Evolutionary conservation across 2,113 vertebrate genomes (phyloP).

Genomic region (Mionectes macconnelli): DNA sequence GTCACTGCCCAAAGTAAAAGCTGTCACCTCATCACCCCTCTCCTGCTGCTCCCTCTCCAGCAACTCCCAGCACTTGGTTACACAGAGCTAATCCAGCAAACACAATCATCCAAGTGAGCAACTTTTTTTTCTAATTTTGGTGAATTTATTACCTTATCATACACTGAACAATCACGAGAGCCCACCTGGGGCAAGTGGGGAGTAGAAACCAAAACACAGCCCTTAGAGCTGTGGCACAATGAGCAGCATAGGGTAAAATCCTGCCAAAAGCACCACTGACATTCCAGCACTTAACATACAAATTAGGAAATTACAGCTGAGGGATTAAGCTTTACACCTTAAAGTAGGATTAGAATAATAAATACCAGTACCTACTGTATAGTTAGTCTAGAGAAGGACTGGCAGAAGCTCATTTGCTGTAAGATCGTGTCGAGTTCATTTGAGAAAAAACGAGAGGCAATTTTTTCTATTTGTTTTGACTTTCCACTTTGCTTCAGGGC

Average conservation of each 20-base stretch:
- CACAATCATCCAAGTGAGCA: background rate
- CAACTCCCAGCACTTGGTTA: background rate
- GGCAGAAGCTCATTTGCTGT: background rate
- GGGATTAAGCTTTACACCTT: background rate
- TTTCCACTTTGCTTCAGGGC: background rate
- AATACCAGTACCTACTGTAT: background rate
- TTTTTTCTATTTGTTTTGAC: background rate
- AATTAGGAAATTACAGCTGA: background rate
- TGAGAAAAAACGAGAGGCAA: background rate
- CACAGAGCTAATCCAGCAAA: background rate
- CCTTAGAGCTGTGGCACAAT: background rate
- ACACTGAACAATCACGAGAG: background rate
- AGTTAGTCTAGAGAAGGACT: background rate
- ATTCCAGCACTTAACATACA: background rate
- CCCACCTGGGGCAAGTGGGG: background rate
- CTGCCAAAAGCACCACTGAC: background rate
- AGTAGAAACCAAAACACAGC: background rate
- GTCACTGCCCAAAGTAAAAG: background rate
- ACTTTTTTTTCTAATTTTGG: background rate
- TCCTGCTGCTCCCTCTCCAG: background rate
- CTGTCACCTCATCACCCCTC: background rate
- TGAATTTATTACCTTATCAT: background rate
- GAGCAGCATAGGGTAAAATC: background rate
- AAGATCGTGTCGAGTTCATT: background rate
- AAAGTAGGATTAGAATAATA: background rate